Evolutionary conservation across 1,140 invertebrate species (phyloP).

Genomic region (Lasioglossum albipes): DNA sequence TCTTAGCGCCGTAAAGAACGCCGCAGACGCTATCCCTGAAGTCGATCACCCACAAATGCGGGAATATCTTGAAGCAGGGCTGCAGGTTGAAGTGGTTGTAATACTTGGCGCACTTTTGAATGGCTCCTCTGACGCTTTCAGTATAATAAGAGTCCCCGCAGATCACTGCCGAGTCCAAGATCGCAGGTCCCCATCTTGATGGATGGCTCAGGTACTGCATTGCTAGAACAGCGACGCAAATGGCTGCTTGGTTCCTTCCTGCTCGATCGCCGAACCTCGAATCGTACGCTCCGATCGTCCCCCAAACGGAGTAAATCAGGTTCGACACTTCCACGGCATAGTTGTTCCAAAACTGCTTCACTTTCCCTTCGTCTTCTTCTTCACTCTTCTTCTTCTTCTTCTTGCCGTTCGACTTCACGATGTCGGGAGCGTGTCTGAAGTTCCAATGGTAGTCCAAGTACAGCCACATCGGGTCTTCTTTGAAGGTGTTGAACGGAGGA

Average conservation of each 20-base stretch:
- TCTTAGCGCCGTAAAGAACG: slow-evolving; percentile 65
- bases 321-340: slow-evolving; percentile 72
- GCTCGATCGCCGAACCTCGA: slow-evolving; percentile 62
- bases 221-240: slow-evolving; percentile 68
- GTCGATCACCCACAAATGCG: slow-evolving; percentile 71
- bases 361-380: not conserved
- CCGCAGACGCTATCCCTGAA: slow-evolving; percentile 65
- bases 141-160: slow-evolving; percentile 74
- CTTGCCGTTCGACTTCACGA: slow-evolving; percentile 28
- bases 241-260: slow-evolving; percentile 73
- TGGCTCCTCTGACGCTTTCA: slow-evolving; percentile 63
- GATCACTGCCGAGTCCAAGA: slow-evolving; percentile 73
- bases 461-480: slow-evolving; percentile 77
- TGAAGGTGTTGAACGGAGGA: slow-evolving; percentile 53
- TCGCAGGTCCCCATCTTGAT: slow-evolving; percentile 71
- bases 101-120: slow-evolving; percentile 38
- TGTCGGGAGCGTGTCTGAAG: slow-evolving; percentile 54
- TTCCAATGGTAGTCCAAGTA: slow-evolving; percentile 78
- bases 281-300: slow-evolving; percentile 72
- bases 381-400: slow-evolving; percentile 40
- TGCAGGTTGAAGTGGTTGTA: slow-evolving; percentile 69
- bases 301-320: slow-evolving; percentile 75
- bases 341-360: slow-evolving; percentile 68
- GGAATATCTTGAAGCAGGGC: slow-evolving; percentile 67
- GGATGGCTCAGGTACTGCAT: slow-evolving; percentile 71